Conservation (phyloP, 2,888 invertebrate genomes). For the Sclerodermus sp. region DNA sequence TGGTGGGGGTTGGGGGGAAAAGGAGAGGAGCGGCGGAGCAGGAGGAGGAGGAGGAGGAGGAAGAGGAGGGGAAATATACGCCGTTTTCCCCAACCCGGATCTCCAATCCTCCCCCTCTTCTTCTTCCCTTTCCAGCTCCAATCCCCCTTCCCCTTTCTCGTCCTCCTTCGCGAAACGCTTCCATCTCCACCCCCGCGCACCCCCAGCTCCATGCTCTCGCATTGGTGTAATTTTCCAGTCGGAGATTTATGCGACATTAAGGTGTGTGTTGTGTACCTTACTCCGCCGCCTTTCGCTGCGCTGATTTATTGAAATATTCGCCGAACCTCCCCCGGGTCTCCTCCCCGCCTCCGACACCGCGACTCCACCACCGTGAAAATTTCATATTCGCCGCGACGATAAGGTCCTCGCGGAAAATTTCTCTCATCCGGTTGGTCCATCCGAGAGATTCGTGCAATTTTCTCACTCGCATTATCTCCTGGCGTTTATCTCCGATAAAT, state of each 20-base stretch:
- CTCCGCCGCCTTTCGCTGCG: slow-evolving; percentile 27
- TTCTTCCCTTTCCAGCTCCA: slow-evolving; percentile 40
- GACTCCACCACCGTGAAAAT: neutral
- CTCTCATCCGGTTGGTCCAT: too few relatives aligned
- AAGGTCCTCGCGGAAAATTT: too few relatives aligned
- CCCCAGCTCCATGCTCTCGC: slow-evolving; percentile 29
- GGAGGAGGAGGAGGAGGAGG: slow-evolving; percentile 24
- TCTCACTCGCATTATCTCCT: too few relatives aligned
- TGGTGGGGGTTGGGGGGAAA: slow-evolving; percentile 43
- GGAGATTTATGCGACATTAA: slow-evolving; percentile 57
- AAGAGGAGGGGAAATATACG: slow-evolving; percentile 32
- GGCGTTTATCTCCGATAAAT: too few relatives aligned
- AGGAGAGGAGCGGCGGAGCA: slow-evolving; percentile 18
- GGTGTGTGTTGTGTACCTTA: slow-evolving; percentile 46
- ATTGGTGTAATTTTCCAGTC: slow-evolving; percentile 56
- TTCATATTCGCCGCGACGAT: too few relatives aligned
- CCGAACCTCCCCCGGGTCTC: neutral
- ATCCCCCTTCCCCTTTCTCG: slow-evolving; percentile 37
- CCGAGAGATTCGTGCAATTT: too few relatives aligned
- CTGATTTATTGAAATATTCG: slow-evolving; percentile 45
- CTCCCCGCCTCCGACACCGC: neutral
- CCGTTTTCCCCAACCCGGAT: slow-evolving; percentile 28
- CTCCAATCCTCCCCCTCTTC: slow-evolving; percentile 35
- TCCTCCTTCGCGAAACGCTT: slow-evolving; percentile 21
- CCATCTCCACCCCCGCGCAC: slow-evolving; percentile 1